Evolutionary conservation across 1,140 invertebrate genomes (phyloP), one percentile per base, ranked within the genome.

Genomic region (Dreissena rostriformis): DNA sequence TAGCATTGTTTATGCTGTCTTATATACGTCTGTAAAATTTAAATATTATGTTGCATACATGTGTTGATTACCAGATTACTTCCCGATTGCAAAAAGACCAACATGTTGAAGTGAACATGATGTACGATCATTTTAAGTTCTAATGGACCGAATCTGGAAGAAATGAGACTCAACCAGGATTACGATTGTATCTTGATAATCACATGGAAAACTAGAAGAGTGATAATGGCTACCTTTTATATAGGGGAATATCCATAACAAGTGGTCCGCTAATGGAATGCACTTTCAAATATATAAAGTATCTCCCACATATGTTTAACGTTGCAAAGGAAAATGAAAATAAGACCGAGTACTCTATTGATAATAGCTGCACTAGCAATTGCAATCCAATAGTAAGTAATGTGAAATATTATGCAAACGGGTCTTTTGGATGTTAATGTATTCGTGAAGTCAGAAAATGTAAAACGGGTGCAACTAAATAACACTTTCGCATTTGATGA

Each of bases 171-270:
- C 17, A 15, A 10, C 17, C 65, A 14, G 26, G 65, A n/a, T 15
- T 26, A 24, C 14, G 26, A 26, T 11, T 26, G n/a, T 11, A 14
- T 67, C 22, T 67, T 14, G 65, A 67, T 24, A 67, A n/a, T n/a
- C 65, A 15, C 10, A 67, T 11, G 10, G 65, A 26, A 67, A 67
- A 67, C 17, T 14, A 14, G 17, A 24, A 17, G 24, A 67, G 14
- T 14, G 65, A 67, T 15, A 67, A 24, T 67, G 65, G 65, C 65
- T 67, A 15, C 14, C 65, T n/a, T 15, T 67, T 67, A 24, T 67
- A 67, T 24, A 67, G 26, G 65, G 65, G 65, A 15, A 67, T 67
- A 67, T 11, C 65, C 24, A 15, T 67, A n/a, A 24, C 11, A 26
- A 14, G 11, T 12, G 14, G 14, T 15, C 26, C 14, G 17, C 65